A percentile compares a stretch with the other conserved stretches of the same genome.
phyloP scores from a whole-genome alignment of 2,113 vertebrate genomes.

The Prionailurus viverrinus region DNA sequence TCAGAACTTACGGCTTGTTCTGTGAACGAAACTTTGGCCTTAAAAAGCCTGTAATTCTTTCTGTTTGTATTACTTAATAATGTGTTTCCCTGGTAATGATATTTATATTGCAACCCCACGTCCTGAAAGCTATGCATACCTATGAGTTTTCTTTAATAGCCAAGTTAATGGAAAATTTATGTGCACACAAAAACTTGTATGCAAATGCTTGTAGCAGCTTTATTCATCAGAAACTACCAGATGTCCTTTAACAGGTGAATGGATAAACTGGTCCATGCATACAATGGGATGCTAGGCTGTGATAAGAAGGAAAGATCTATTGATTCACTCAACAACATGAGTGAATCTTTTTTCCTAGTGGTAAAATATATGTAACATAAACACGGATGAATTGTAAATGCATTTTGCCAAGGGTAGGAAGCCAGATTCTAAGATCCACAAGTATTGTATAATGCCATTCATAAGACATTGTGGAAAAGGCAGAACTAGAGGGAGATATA shows the following conservation, averaged over 20 bases:
- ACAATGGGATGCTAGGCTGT: background rate
- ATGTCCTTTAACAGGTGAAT: slow-evolving; percentile 37
- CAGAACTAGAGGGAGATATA: background rate
- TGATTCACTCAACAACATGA: background rate
- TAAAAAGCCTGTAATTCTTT: slow-evolving; percentile 54
- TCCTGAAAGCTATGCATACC: slow-evolving; percentile 60
- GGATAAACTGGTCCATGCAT: slow-evolving; percentile 8
- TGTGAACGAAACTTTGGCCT: slow-evolving; percentile 58
- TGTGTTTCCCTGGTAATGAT: slow-evolving; percentile 63
- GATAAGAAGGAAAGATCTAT: slow-evolving; percentile 38
- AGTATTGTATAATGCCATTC: background rate
- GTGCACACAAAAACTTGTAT: slow-evolving; percentile 54
- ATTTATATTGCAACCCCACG: slow-evolving; percentile 62
- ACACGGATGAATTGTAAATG: slow-evolving; percentile 30
- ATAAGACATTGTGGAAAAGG: background rate
- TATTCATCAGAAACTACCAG: slow-evolving; percentile 51
- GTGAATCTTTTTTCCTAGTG: slow-evolving; percentile 8
- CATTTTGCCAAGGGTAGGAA: slow-evolving; percentile 19
- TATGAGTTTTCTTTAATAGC: slow-evolving; percentile 60
- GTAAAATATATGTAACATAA: slow-evolving; percentile 50
- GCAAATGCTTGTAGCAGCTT: slow-evolving; percentile 55
- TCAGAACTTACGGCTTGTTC: slow-evolving; percentile 63
- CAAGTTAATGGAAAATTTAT: slow-evolving; percentile 64
- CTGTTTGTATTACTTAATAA: slow-evolving; percentile 65
- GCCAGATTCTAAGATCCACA: background rate